Conservation (phyloP, 2,797 vertebrate species). For the Nothura maculosa region DNA sequence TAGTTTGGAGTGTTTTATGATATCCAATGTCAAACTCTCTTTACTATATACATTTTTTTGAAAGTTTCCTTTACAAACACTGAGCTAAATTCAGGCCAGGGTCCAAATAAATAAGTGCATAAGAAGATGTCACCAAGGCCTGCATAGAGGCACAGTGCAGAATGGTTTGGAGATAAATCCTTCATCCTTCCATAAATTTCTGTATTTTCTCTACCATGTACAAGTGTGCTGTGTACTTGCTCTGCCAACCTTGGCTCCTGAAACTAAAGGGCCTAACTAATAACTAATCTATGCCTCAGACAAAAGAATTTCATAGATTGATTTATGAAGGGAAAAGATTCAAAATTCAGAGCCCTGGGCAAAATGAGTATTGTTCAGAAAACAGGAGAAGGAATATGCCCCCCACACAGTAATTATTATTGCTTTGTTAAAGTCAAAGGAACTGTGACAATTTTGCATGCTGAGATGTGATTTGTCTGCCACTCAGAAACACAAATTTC, state of each 20-base stretch:
- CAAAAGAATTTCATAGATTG: not conserved
- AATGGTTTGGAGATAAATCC: fast-evolving
- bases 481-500: not conserved
- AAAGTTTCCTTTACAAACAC: not conserved
- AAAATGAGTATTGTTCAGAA: not conserved
- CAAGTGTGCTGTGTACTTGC: not conserved
- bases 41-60: not conserved
- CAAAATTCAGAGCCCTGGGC: not conserved
- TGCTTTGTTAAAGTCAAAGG: not conserved
- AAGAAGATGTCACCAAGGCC: not conserved
- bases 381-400: not conserved
- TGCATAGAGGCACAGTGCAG: not conserved
- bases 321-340: not conserved
- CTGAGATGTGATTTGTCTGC: not conserved
- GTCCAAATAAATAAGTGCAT: not conserved
- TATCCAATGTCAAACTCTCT: not conserved
- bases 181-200: not conserved
- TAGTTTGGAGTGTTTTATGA: not conserved
- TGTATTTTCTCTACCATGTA: not conserved
- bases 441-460: not conserved
- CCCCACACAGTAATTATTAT: not conserved
- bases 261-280: not conserved
- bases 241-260: not conserved
- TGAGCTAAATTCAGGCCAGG: not conserved
- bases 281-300: not conserved